Base-by-base conservation (phyloP, 2,797 vertebrate species). In the Typhlichthys eigenmanni region DNA sequence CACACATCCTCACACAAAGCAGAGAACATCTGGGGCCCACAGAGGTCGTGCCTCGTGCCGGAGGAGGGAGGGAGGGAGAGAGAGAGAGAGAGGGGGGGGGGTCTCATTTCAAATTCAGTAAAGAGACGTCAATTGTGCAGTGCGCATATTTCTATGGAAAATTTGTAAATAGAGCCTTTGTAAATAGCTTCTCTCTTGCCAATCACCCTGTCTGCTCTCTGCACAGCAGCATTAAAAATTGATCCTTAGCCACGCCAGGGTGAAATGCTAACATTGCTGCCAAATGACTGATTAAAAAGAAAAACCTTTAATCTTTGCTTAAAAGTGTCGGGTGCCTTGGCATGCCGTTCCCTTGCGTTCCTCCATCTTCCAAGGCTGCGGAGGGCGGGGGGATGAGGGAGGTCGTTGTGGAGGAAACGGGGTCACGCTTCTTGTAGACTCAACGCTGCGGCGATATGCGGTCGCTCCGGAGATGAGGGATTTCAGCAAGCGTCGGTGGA, bases 301-400 rank as follows among this genome's bases (percentile, higher is more conserved):
- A 92, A 92, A 91, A 92, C 90, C 92, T 93, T 93, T 93, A 93
- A 93, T 93, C 91, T 92, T 93, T 91, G 90, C 91, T 92, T 93
- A 91, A 93, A 93, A 93, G 91, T 92, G 89, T 92, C 89, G 90
- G 82, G 85, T 87, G 89, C 87, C 87, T 92, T 92, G 91, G 91
- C 91, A 89, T 87, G 86, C 84, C 76, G 86, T 75, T 84, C 82
- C 88, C 81, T 78, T 86, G 85, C 84, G 78, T 87, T 87, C 76
- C 82, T 84, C 88, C 85, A 85, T 90, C 87, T 91, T 91, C 85
- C 86, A 90, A 83, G 78, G 68, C 85, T 85, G 81, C 54, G 62
- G 50, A 55, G 75, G 67, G 71, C 68, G 81, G 75, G 50, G 1
- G 49, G 1, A 10, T 5, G 49, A 75, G 80, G 84, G 78, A 84